Percentiles rank a stretch among this genome's conserved stretches.
Evolutionary conservation across 1,140 invertebrate species (phyloP).

Genomic region (Bilobella aurantiaca): DNA sequence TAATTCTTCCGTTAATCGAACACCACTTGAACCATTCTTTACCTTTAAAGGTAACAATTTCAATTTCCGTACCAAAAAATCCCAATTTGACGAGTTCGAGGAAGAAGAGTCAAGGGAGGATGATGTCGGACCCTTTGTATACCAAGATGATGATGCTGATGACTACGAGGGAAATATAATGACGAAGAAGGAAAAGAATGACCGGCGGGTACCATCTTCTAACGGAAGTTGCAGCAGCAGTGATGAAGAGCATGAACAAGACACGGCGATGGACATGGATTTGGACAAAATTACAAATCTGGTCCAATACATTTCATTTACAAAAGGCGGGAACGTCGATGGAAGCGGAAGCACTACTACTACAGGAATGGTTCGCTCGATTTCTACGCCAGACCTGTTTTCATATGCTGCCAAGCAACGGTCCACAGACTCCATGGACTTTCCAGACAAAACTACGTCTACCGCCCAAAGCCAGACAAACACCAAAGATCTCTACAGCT

Average conservation of each 20-base stretch:
- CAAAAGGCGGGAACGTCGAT: conserved; percentile 9
- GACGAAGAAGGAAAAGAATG: conserved; percentile 19
- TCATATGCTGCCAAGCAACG: conserved; percentile 41
- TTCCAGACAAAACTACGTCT: background rate
- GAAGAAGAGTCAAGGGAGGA: conserved; percentile 8
- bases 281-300: conserved; percentile 33
- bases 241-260: conserved; percentile 29
- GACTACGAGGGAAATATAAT: conserved; percentile 22
- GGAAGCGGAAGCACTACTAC: background rate
- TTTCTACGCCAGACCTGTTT: conserved; percentile 28
- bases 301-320: conserved; percentile 33
- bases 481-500: background rate
- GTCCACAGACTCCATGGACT: background rate
- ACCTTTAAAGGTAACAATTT: background rate
- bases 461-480: background rate
- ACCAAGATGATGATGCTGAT: conserved; percentile 25
- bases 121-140: background rate
- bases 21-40: background rate
- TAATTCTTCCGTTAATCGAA: background rate
- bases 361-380: conserved; percentile 21
- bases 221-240: conserved; percentile 20
- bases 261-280: conserved; percentile 17
- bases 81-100: conserved; percentile 23
- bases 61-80: conserved; percentile 27
- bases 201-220: conserved; percentile 29